A percentile compares a stretch with the other conserved stretches of the same genome.
These are phyloP conservation scores for Mus pahari DNA, from an alignment of 2,113 vertebrate genomes.

Conservation along the genomic window DNA sequence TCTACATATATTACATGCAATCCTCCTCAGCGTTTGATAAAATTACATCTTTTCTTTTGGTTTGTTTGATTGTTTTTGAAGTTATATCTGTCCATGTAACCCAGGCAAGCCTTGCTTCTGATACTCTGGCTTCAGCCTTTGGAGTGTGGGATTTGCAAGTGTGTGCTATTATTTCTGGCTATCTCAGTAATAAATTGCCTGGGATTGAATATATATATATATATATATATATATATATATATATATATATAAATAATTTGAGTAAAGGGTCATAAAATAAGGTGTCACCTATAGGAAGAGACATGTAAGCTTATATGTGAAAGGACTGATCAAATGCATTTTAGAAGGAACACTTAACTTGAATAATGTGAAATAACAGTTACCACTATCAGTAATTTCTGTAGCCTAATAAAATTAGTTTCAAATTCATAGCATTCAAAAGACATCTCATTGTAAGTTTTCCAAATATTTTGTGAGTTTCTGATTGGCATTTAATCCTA, in stretches of 20 bases:
- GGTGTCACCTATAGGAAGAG: background rate
- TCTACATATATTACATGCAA: background rate
- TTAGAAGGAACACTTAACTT: background rate
- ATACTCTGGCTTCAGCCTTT: background rate
- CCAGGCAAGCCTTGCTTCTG: no score
- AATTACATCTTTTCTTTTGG: background rate
- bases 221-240: background rate
- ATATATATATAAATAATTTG: no score
- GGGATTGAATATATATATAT: background rate
- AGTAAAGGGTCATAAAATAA: background rate
- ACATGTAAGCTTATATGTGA: background rate
- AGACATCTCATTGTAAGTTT: background rate
- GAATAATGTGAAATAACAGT: background rate
- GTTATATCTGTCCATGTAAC: background rate
- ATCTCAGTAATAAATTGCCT: background rate
- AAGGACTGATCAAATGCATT: background rate
- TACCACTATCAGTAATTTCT: background rate
- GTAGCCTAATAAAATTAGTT: background rate
- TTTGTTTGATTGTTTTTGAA: background rate
- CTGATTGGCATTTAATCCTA: background rate
- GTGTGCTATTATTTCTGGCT: background rate
- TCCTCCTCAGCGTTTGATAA: background rate
- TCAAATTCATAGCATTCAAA: conserved; percentile 3
- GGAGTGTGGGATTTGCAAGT: background rate
- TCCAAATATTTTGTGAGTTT: background rate